These are phyloP conservation scores for Meda fulgida DNA, from an alignment of 2,797 vertebrate species.

Conservation along the genomic window DNA sequence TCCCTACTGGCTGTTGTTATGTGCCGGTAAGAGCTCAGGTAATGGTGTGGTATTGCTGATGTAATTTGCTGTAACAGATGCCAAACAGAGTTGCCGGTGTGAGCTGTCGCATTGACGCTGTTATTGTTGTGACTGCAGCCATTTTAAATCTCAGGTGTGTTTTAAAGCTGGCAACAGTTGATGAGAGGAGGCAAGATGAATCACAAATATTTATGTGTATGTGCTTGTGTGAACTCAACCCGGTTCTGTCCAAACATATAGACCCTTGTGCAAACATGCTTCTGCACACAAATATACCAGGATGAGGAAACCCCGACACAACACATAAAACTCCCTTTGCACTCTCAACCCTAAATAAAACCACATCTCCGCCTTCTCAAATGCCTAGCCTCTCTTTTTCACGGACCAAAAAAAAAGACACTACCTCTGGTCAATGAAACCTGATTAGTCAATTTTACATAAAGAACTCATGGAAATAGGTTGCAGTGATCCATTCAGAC, in stretches of 20 bases:
- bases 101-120: constrained; percentile 51
- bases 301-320: constrained; percentile 2
- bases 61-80: constrained; percentile 78
- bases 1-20: constrained; percentile 61
- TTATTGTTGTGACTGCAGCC: constrained; percentile 56
- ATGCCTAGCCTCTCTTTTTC: neutral
- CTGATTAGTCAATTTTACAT: constrained; percentile 7
- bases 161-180: constrained; percentile 49
- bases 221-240: neutral
- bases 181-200: constrained; percentile 51
- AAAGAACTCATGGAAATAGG: constrained; percentile 13
- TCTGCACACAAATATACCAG: neutral
- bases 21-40: constrained; percentile 59
- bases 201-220: constrained; percentile 24
- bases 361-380: neutral
- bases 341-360: neutral
- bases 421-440: neutral
- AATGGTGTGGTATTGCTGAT: constrained; percentile 66
- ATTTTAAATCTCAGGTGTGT: constrained; percentile 60
- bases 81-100: constrained; percentile 68
- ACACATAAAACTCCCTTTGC: constrained; percentile 13
- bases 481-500: constrained; percentile 13
- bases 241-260: constrained; percentile 8
- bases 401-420: neutral
- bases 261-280: constrained; percentile 27